Conservation (phyloP, 2,888 invertebrate species). For the Apeira syringaria region DNA sequence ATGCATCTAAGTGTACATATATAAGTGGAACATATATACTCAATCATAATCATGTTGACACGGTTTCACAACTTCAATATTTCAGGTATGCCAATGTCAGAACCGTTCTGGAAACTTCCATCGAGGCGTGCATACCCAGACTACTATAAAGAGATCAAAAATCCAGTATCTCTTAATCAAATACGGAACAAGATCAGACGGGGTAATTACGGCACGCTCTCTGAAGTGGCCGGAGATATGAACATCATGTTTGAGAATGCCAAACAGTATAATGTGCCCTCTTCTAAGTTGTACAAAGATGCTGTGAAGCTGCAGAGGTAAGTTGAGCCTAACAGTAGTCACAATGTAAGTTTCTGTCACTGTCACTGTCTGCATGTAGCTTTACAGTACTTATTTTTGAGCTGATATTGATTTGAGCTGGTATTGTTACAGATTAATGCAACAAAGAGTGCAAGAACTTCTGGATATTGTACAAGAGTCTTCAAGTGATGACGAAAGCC, state of each 20-base stretch:
- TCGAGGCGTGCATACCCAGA: slow-evolving; percentile 96
- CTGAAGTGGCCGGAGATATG: slow-evolving; percentile 96
- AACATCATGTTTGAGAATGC: slow-evolving; percentile 99
- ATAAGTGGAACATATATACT: no score
- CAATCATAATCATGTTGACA: no score
- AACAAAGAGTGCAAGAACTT: slow-evolving; percentile 90
- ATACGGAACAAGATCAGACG: slow-evolving; percentile 93
- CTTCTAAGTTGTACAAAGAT: slow-evolving; percentile 91
- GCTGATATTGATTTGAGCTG: no score
- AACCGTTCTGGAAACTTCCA: slow-evolving; percentile 97
- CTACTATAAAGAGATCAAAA: slow-evolving; percentile 98
- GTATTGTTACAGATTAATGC: slow-evolving; percentile 85
- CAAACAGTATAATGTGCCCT: slow-evolving; percentile 91
- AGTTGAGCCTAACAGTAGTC: slow-evolving; percentile 12
- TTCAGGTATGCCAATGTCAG: slow-evolving; percentile 91
- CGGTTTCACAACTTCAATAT: slow-evolving; percentile 2
- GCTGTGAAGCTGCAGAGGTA: slow-evolving; percentile 92
- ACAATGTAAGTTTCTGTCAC: no score
- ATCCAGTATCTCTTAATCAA: slow-evolving; percentile 96
- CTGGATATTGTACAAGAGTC: slow-evolving; percentile 85
- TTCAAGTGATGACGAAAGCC: slow-evolving; percentile 77
- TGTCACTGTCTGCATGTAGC: no score
- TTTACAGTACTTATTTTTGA: background rate
- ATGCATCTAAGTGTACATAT: no score
- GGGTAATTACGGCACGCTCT: slow-evolving; percentile 92